Conservation (phyloP, 2,797 vertebrate genomes). For the Meda fulgida region DNA sequence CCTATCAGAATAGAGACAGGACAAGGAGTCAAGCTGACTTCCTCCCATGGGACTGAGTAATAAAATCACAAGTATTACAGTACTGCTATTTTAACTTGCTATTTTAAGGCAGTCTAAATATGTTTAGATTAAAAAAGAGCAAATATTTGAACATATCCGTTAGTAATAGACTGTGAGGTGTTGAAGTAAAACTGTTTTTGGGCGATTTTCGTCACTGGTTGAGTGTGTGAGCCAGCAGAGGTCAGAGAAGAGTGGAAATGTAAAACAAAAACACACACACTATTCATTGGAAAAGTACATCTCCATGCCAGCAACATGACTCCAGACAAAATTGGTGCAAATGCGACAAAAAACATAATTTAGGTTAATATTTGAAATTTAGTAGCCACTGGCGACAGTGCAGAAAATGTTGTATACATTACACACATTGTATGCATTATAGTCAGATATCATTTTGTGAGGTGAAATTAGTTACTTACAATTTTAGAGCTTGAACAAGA, state of each 20-base stretch:
- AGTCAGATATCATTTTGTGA: background rate
- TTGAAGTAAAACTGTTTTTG: background rate
- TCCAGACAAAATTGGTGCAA: background rate
- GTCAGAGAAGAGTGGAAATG: constrained; percentile 37
- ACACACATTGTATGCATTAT: no score
- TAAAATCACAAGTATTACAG: constrained; percentile 34
- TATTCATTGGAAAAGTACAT: constrained; percentile 20
- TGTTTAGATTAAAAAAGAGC: constrained; percentile 16
- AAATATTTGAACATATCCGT: background rate
- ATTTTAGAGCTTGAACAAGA: background rate
- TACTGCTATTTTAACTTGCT: background rate
- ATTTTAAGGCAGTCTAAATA: background rate
- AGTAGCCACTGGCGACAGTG: no score
- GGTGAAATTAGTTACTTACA: background rate
- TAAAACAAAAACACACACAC: constrained; percentile 27
- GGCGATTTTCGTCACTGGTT: constrained; percentile 14
- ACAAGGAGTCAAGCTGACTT: constrained; percentile 50
- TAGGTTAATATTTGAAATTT: background rate
- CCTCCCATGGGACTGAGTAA: constrained; percentile 35
- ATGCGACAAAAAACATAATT: background rate
- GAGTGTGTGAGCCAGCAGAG: constrained; percentile 28
- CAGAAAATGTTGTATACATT: background rate
- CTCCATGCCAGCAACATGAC: no score
- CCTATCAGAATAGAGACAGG: constrained; percentile 54
- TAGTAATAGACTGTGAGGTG: constrained; percentile 18